phyloP scores from a whole-genome alignment of 2,797 vertebrate genomes.

The Cygnus olor region DNA sequence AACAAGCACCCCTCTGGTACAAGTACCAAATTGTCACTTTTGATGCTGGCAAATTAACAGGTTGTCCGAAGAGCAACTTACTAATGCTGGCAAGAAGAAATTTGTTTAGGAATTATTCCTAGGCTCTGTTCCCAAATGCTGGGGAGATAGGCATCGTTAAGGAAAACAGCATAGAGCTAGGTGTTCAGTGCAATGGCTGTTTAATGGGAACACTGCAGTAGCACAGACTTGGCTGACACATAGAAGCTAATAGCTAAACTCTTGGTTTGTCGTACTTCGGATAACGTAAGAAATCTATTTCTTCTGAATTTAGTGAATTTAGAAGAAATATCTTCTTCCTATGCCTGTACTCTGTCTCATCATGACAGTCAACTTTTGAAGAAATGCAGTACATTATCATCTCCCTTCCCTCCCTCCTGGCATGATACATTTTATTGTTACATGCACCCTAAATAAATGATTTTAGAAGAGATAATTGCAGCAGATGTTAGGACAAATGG shows the following conservation, averaged over 20 bases:
- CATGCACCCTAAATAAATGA: background rate
- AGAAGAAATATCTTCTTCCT: background rate
- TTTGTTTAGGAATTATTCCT: background rate
- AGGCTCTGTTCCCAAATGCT: background rate
- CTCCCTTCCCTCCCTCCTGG: fast-evolving
- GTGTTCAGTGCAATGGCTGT: background rate
- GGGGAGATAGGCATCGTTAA: background rate
- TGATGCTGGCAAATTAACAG: background rate
- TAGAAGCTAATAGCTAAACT: background rate
- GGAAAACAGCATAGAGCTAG: background rate
- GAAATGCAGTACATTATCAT: background rate
- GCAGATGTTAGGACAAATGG: background rate
- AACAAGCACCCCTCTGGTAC: background rate
- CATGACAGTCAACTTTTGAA: fast-evolving
- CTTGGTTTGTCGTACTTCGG: background rate
- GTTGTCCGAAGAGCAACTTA: background rate
- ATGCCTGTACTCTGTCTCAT: background rate
- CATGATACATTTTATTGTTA: background rate
- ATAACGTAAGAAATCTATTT: background rate
- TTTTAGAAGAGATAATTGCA: background rate
- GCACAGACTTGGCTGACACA: background rate
- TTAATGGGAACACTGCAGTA: background rate
- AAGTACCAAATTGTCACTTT: background rate
- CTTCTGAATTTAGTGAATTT: background rate
- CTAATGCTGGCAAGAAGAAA: background rate